A percentile compares a stretch with the other conserved stretches of the same genome.
Evolutionary conservation across 2,797 vertebrate genomes (phyloP).

Genomic region (Threskiornis aethiopicus): DNA sequence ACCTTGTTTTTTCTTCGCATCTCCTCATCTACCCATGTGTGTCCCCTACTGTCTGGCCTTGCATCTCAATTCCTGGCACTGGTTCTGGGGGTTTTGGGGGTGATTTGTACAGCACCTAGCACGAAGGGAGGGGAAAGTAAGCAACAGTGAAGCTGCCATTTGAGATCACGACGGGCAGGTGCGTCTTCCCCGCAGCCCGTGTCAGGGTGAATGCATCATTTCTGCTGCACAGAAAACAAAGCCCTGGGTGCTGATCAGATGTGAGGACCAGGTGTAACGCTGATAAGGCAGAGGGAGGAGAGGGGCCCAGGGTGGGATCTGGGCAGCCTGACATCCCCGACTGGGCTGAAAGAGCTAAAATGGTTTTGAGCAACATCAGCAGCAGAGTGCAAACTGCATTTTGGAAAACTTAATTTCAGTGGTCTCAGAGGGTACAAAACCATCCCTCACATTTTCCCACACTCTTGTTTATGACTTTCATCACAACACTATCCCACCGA

Average conservation of each 20-base stretch:
- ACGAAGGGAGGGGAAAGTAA: neutral
- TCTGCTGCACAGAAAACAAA: neutral
- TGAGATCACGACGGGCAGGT: neutral
- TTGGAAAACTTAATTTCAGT: neutral
- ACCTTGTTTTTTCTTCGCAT: neutral
- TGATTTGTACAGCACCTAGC: neutral
- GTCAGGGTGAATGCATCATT: neutral
- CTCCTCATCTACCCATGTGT: neutral
- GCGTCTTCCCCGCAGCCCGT: accelerated
- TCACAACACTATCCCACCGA: neutral
- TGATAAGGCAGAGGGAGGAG: neutral
- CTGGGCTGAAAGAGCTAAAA: neutral
- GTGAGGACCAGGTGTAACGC: accelerated
- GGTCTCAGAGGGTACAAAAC: neutral
- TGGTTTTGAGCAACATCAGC: neutral
- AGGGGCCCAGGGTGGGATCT: neutral
- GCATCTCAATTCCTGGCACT: neutral
- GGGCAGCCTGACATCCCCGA: neutral
- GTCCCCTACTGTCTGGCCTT: neutral
- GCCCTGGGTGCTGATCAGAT: neutral
- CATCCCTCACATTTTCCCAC: neutral
- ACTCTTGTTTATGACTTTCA: neutral
- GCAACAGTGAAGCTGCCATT: neutral
- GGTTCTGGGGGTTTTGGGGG: accelerated
- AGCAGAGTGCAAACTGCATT: neutral